Conservation (phyloP, 2,888 invertebrate genomes). For the Macrosoma leucophasiata region DNA sequence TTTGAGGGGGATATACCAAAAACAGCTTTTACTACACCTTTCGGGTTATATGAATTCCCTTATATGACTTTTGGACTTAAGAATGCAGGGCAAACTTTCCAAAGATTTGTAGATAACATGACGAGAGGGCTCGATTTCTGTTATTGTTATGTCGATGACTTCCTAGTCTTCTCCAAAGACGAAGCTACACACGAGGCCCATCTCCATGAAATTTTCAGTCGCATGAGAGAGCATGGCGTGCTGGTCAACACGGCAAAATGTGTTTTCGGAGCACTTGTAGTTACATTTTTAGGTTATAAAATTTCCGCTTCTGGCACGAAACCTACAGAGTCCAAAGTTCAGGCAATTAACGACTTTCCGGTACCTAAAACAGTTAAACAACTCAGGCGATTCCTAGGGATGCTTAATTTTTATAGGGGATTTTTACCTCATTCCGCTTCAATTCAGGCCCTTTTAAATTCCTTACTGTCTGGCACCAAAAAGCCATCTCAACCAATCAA, state of each 20-base stretch:
- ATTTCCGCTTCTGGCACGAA: slow-evolving; percentile 23
- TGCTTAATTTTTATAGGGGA: slow-evolving; percentile 10
- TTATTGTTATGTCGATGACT: slow-evolving; percentile 35
- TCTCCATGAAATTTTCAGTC: slow-evolving; percentile 9
- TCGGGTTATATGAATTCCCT: slow-evolving; percentile 35
- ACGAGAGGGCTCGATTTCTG: slow-evolving; percentile 10
- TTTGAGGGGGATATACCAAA: too few relatives aligned
- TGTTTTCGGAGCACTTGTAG: slow-evolving; percentile 7
- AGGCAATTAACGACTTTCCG: slow-evolving; percentile 4
- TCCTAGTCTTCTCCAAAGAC: slow-evolving; percentile 28
- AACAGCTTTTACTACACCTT: slow-evolving; percentile 36
- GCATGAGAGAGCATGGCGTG: slow-evolving; percentile 16
- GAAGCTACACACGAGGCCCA: too few relatives aligned
- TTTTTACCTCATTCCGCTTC: slow-evolving; percentile 7
- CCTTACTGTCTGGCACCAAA: slow-evolving; percentile 13
- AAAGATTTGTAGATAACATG: slow-evolving; percentile 36
- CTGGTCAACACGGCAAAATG: slow-evolving; percentile 19
- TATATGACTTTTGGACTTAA: slow-evolving; percentile 39
- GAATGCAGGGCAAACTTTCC: slow-evolving; percentile 46
- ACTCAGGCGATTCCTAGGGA: slow-evolving; percentile 4
- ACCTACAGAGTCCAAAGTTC: slow-evolving; percentile 18
- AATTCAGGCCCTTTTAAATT: slow-evolving; percentile 8
- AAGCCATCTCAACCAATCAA: slow-evolving; percentile 18
- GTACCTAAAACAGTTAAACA: slow-evolving; percentile 7
- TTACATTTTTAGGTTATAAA: slow-evolving; percentile 22